Evolutionary conservation across 2,888 invertebrate species (phyloP), one percentile per base, ranked within the genome.

Genomic region (Perdita meconis): DNA sequence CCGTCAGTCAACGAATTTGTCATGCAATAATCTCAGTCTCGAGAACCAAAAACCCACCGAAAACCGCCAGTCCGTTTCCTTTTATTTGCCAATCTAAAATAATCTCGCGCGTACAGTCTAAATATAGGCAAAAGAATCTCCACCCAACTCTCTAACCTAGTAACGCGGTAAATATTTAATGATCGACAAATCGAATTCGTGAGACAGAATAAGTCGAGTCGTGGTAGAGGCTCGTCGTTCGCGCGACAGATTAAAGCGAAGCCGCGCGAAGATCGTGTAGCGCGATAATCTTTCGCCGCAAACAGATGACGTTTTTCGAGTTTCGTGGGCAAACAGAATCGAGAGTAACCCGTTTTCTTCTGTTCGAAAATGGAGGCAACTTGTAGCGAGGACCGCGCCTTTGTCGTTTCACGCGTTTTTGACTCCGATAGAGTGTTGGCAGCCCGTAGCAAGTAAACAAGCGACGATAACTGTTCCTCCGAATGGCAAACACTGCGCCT

Each of bases 1-100:
- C 85, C 74, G 71, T 69, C 80, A 71, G 81, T 53, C 74, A 75
- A 55, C 77, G 75, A 76, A 74, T 81, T 57, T 69, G 38, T 50
- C 67, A 55, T 30, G 55, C 40, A 72, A 71, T 79, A 67, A 77
- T 78, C 64, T 22, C 36, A 12, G 57, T 57, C 67, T 66, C 63
- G 63, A 36, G 70, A 53, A n/a, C n/a, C n/a, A n/a, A n/a, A n/a
- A n/a, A n/a, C n/a, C 42, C 8, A 26, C 12, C 30, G 19, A 66
- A 70, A 40, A 10, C 19, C 26, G 65, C 63, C 34, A 59, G 38
- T 50, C 12, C 66, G 19, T 61, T 57, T 57, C 56, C 67, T 61
- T 55, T 57, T 40, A 24, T 53, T 56, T 16, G 34, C 30, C 0
- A 0, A 3, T 13, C 19, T 47, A 8, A 10, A 10, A 8, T 12